These are phyloP conservation scores for Suricata suricatta DNA, from an alignment of 2,113 vertebrate genomes.

Conservation along the genomic window DNA sequence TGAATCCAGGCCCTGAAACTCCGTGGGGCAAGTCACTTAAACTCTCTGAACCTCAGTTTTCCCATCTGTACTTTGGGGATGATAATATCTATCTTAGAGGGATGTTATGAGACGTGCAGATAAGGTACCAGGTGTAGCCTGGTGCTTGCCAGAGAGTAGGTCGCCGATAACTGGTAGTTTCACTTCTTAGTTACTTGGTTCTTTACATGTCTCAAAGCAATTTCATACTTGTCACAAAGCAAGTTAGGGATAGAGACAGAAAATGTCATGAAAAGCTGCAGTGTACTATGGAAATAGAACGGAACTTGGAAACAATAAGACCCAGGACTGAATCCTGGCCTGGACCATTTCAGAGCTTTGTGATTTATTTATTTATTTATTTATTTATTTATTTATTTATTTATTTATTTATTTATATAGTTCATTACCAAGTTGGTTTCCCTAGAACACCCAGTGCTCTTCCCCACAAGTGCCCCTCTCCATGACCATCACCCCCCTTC, in stretches of 20 bases:
- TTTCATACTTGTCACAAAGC: neutral
- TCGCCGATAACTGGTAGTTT: neutral
- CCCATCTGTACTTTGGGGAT: neutral
- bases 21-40: neutral
- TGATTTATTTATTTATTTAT: neutral
- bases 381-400: neutral
- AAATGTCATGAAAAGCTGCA: neutral
- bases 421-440: too few species aligned
- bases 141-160: neutral
- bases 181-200: neutral
- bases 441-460: too few species aligned
- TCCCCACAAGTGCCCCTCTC: too few species aligned
- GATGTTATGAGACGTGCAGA: neutral
- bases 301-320: neutral
- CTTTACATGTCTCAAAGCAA: slow-evolving; percentile 19
- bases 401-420: too few species aligned
- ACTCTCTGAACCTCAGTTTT: neutral
- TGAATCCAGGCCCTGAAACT: neutral
- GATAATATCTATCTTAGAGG: neutral
- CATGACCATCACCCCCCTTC: too few species aligned
- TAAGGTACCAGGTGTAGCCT: neutral
- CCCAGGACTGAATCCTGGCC: neutral
- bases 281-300: neutral
- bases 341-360: neutral
- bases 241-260: neutral